Base-by-base conservation (phyloP, 23 tunicate species). In the Halocynthia aurantium region DNA sequence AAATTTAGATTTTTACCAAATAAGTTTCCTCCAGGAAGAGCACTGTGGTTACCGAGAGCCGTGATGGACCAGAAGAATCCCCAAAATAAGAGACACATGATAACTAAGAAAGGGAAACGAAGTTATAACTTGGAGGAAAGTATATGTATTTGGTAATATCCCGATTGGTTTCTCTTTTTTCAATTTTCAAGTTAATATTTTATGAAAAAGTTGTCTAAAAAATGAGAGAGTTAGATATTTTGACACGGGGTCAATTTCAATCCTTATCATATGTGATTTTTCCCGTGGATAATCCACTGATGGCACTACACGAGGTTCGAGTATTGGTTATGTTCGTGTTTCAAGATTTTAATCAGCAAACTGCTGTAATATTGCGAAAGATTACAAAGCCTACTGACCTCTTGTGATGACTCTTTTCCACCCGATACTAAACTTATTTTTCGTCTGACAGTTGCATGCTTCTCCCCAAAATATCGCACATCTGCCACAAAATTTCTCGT, bases 51-150 rank as follows among this genome's bases (percentile, higher is more conserved):
- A 50, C 81, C 78, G 12, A 78, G 51, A 6, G 89, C 83, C 13
- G 89, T 84, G 57, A 84, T 84, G 9, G 89, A 84, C 89, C 89
- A 84, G 79, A 84, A 84, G 61, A 78, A 84, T 8, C 70, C 89
- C 89, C 89, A 84, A 50, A 84, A 84, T 55, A 84, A 55, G 50
- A 84, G n/a, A 15, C 83, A 74, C 83, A 84, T 78, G 40, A 84
- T 11, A 70, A 84, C 89, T 84, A 52, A 20, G 76, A 67, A 61
- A 17, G 31, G 6, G 21, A 8, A 74, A 31, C 44, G 44, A 31
- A 31, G 44, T 31, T 31, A 31, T 31, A 0, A 31, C 44, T 31
- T 31, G 44, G 44, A 31, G 44, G 4, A 31, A 31, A 31, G 44
- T 31, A 31, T 31, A 31, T 0, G 44, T 31, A 31, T 31, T 31